Evolutionary conservation across 1,140 invertebrate species (phyloP), one percentile per base, ranked within the genome.

Genomic region (Asobara japonica): DNA sequence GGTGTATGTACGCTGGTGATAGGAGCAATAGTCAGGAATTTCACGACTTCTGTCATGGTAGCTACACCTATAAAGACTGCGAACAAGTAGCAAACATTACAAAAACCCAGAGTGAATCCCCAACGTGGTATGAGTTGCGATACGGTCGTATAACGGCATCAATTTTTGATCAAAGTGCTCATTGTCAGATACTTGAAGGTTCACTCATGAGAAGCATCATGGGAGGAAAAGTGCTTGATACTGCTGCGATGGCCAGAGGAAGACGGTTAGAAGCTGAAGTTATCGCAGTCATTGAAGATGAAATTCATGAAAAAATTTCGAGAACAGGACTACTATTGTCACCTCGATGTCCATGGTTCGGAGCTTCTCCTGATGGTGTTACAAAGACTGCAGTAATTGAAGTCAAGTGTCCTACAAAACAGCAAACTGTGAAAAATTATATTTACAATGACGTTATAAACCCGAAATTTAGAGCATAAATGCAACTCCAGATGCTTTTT

Each of bases 81-180:
- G 56, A 48, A 69, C 8, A 79, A 80, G 65, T 65, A 33, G 62
- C 51, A 77, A 11, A 71, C 25, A 33, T 3, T 18, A 84, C 83
- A 16, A 68, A 10, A 64, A 60, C 71, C 7, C 82, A 80, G 60
- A 64, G 56, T 67, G 38, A 78, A 11, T 71, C 25, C 61, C 2
- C 8, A 61, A 8, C 79, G 0, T 88, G 82, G 84, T 75, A 79
- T 80, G 74, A 80, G 71, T 64, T 87, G 16, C 41, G 83, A n/a
- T 83, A 82, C 76, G 84, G 79, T 13, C 61, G 84, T 73, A 76
- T 88, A 8, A 87, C 85, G 29, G 84, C 84, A 38, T 87, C 86
- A 4, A 83, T 81, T 72, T 2, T 83, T 3, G 77, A 86, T 75
- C 81, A 86, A 78, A 80, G 74, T n/a, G 74, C 77, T 29, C 65